Conservation (phyloP, 2,888 invertebrate species). For the Gnatocerus cornutus region DNA sequence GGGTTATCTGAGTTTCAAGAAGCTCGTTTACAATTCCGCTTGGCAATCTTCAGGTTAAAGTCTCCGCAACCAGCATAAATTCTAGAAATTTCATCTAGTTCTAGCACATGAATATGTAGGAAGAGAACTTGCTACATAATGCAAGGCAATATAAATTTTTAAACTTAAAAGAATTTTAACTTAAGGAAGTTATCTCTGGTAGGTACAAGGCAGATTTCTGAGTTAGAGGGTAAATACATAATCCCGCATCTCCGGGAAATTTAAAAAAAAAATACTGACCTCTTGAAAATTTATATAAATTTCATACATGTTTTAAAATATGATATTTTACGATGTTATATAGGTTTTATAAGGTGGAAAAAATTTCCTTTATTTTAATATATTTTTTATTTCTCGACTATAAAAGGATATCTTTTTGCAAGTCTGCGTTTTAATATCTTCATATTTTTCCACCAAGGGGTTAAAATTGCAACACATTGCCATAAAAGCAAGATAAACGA, state of each 20-base stretch:
- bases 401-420: conserved; percentile 8
- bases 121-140: neutral
- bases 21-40: neutral
- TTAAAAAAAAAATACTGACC: too few relatives aligned
- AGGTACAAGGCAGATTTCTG: too few relatives aligned
- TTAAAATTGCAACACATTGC: conserved; percentile 23
- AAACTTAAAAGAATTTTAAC: neutral
- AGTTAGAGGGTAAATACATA: too few relatives aligned
- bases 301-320: too few relatives aligned
- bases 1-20: neutral
- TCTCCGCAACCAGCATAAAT: neutral
- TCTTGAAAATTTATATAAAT: too few relatives aligned
- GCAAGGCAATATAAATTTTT: neutral
- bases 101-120: neutral
- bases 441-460: conserved; percentile 1
- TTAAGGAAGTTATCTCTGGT: neutral
- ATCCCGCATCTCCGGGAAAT: too few relatives aligned
- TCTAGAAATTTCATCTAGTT: neutral
- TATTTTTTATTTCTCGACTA: too few relatives aligned
- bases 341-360: too few relatives aligned
- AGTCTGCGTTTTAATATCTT: conserved; percentile 21
- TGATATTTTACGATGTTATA: too few relatives aligned
- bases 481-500: conserved; percentile 32
- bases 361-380: too few relatives aligned
- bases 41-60: neutral